Base-by-base conservation (phyloP, 1,140 invertebrate genomes). In the Cydia amplana region DNA sequence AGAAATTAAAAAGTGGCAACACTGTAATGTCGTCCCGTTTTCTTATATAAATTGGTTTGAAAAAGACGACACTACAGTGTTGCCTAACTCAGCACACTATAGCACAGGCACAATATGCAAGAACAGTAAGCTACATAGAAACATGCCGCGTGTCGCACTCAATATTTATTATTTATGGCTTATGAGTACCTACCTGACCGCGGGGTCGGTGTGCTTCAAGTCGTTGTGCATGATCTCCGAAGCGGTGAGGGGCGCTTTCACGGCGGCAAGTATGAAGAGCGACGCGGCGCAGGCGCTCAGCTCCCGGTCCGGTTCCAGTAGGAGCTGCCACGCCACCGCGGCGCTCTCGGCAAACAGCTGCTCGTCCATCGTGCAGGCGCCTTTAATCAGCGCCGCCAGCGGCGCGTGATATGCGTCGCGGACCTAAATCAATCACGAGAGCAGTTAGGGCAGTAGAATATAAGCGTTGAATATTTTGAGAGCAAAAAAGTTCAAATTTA, bases 271-370 rank as follows among this genome's bases (percentile, higher is more conserved):
- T 77, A 99, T 97, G 86, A 99, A 99, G 9, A 99, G 94, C 0
- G 98, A 97, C 0, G 98, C 98, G 77, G 96, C 96, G 72, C 96
- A 95, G 0, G 96, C 95, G 32, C 96, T 95, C 0, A 97, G 95
- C 91, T 97, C 96, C 73, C 95, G 94, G 84, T 96, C 96, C 0
- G 95, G 94, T 84, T 99, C 97, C 43, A 99, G 90, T 2, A 99
- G 92, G 3, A 99, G 93, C 86, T 99, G 97, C 99, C 99, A 99
- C 4, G 97, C 97, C 5, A 98, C 96, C 0, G 97, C 96, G 65
- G 99, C 94, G 7, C 98, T 95, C 78, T 98, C 97, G 18, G 96
- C 94, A 82, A 98, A 98, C 78, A 97, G 94, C 51, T 99, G 97
- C 82, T 98, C 97, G 10, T 95, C 94, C 82, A 99, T 94, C 2